These are phyloP conservation scores for Rattus rattus DNA, from an alignment of 2,113 vertebrate species.

Conservation along the genomic window DNA sequence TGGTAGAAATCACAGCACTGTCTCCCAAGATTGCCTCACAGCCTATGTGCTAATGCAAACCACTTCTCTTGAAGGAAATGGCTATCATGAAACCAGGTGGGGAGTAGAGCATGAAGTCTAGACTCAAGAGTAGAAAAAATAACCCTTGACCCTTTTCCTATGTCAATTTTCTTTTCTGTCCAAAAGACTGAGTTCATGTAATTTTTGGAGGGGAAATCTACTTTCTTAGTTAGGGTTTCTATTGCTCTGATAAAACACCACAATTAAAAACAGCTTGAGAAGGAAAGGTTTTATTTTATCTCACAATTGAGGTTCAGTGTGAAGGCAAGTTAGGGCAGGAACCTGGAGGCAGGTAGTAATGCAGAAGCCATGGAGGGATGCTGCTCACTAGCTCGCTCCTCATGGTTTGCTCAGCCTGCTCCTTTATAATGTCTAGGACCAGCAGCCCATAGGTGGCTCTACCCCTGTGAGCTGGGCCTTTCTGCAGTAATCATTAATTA, in stretches of 20 bases:
- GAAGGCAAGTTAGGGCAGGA: background rate
- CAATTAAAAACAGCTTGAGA: background rate
- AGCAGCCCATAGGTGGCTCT: background rate
- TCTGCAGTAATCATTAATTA: background rate
- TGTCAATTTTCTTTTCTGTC: background rate
- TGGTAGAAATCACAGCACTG: background rate
- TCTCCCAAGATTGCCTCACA: background rate
- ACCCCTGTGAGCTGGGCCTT: background rate
- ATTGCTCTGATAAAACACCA: background rate
- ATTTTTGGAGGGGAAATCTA: background rate
- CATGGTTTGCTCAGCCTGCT: background rate
- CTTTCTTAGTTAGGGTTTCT: background rate
- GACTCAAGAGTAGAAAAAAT: background rate
- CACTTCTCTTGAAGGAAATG: background rate
- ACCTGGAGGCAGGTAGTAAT: background rate
- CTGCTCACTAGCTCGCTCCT: background rate
- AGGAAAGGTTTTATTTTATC: background rate
- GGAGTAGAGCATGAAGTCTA: accelerated
- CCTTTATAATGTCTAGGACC: background rate
- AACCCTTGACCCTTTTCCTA: background rate
- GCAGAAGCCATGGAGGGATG: background rate
- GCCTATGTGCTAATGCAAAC: background rate
- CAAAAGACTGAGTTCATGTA: background rate
- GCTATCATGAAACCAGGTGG: no score
- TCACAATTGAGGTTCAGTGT: background rate